Conservation (phyloP, 2,113 vertebrate species). For the Tetraodon nigroviridis region DNA sequence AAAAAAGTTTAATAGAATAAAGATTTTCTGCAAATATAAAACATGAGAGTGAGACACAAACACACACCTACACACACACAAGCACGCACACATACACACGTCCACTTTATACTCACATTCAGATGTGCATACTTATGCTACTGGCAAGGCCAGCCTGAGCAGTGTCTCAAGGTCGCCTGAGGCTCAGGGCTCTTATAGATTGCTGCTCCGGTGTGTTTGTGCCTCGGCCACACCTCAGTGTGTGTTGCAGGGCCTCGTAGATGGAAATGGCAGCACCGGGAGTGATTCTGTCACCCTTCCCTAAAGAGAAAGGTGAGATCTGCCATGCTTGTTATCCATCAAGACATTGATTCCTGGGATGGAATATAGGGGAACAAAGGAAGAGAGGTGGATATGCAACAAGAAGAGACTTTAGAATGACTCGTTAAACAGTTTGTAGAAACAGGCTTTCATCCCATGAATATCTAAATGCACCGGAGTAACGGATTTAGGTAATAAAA, state of each 20-base stretch:
- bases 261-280: slow-evolving; percentile 76
- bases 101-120: slow-evolving; percentile 7
- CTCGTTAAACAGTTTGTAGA: slow-evolving; percentile 26
- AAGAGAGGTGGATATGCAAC: slow-evolving; percentile 22
- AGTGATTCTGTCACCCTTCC: slow-evolving; percentile 77
- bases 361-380: slow-evolving; percentile 40
- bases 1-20: slow-evolving; percentile 27
- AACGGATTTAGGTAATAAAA: not conserved
- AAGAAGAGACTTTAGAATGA: slow-evolving; percentile 32
- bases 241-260: slow-evolving; percentile 48
- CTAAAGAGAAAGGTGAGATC: slow-evolving; percentile 73
- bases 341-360: slow-evolving; percentile 75
- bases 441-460: not conserved
- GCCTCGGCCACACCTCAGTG: slow-evolving; percentile 53
- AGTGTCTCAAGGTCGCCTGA: slow-evolving; percentile 67
- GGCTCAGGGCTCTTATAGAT: slow-evolving; percentile 72
- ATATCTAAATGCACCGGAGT: not conserved
- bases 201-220: slow-evolving; percentile 49
- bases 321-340: slow-evolving; percentile 81
- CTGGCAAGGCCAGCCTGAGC: slow-evolving; percentile 55
- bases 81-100: slow-evolving; percentile 10
- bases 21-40: slow-evolving; percentile 4
- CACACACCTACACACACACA: slow-evolving; percentile 3
- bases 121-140: slow-evolving; percentile 29
- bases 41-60: slow-evolving; percentile 15